A percentile compares a stretch with the other conserved stretches of the same genome.
Conservation (phyloP, 2,888 invertebrate genomes). For the Rotaria socialis region DNA sequence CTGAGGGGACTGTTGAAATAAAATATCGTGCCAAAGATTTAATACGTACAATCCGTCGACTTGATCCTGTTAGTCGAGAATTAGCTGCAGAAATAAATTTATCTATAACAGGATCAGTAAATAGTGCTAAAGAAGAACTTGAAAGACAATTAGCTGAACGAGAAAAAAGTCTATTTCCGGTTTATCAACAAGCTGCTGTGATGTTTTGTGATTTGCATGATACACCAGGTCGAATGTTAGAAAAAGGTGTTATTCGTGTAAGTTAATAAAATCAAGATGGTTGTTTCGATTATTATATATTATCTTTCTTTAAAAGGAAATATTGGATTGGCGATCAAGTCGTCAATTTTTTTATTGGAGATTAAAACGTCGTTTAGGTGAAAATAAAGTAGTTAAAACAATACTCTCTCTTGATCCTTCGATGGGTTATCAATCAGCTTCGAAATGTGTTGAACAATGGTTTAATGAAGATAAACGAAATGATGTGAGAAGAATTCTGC, state of each 20-base stretch:
- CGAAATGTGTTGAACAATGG: neutral
- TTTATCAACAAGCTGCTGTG: conserved; percentile 70
- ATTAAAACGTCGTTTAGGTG: conserved; percentile 73
- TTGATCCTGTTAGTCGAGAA: conserved; percentile 57
- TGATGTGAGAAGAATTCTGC: neutral
- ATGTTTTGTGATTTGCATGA: conserved; percentile 97
- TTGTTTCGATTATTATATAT: no score
- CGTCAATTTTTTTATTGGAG: conserved; percentile 82
- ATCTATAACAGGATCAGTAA: neutral
- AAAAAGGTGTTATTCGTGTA: conserved; percentile 75
- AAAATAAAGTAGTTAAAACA: conserved; percentile 62
- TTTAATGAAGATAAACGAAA: conserved; percentile 15
- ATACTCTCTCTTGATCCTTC: neutral
- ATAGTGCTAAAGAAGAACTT: conserved; percentile 55
- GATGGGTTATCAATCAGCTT: neutral
- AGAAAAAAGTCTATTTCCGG: conserved; percentile 71
- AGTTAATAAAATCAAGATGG: neutral
- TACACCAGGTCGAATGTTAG: conserved; percentile 91
- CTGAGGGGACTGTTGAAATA: conserved; percentile 93
- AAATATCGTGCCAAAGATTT: conserved; percentile 88
- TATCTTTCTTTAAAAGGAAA: conserved; percentile 64
- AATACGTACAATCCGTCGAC: conserved; percentile 79
- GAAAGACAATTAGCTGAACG: conserved; percentile 72
- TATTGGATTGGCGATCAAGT: conserved; percentile 80
- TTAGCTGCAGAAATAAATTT: conserved; percentile 46